phyloP scores from a whole-genome alignment of 2,113 vertebrate species.

The Sarotherodon lohbergeri region DNA sequence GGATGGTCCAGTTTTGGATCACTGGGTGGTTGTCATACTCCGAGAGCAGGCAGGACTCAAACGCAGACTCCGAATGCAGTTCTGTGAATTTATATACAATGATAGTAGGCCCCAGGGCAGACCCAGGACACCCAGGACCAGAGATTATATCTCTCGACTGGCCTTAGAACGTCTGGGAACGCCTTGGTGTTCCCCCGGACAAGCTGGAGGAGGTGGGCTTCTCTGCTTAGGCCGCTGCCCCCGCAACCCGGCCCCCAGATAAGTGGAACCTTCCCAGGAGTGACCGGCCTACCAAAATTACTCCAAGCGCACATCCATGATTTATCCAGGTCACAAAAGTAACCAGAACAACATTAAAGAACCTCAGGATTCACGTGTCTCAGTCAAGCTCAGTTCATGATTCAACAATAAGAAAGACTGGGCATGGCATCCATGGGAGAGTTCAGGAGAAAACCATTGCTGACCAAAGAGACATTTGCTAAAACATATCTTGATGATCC shows the following conservation, averaged over 20 bases:
- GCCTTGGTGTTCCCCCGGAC: not conserved
- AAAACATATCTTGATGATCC: not conserved
- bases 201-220: fast-evolving
- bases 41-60: not conserved
- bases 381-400: not conserved
- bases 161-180: not conserved
- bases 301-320: not conserved
- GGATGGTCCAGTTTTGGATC: not conserved
- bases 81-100: not conserved
- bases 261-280: not conserved
- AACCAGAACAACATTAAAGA: not conserved
- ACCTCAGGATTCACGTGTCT: not conserved
- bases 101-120: not conserved
- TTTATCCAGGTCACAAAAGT: not conserved
- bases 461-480: not conserved
- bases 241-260: fast-evolving
- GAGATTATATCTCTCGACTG: not conserved
- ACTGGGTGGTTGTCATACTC: not conserved
- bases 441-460: not conserved
- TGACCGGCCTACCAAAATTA: not conserved
- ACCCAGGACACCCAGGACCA: not conserved
- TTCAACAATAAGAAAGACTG: not conserved
- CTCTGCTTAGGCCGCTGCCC: not conserved
- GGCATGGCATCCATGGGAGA: fast-evolving
- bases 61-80: not conserved